Percentiles rank a stretch among this genome's conserved stretches.
phyloP scores from a whole-genome alignment of 2,113 vertebrate species.

The Antigone vipio region DNA sequence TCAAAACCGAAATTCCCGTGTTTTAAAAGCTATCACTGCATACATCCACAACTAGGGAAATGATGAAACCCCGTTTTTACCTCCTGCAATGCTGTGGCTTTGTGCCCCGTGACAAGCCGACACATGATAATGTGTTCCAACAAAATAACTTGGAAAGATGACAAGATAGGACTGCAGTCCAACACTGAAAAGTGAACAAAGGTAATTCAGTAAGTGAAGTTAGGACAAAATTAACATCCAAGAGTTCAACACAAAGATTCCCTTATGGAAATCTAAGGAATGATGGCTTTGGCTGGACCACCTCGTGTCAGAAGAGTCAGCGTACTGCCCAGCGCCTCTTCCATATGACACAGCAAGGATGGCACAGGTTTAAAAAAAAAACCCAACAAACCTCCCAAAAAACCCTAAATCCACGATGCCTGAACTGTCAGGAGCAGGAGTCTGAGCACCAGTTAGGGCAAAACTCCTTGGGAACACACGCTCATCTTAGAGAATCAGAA shows the following conservation, averaged over 20 bases:
- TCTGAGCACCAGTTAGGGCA: neutral
- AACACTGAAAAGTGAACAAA: conserved; percentile 79
- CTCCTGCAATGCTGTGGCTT: conserved; percentile 96
- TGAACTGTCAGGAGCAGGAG: neutral
- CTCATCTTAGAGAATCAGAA: neutral
- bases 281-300: neutral
- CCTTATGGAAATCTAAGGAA: neutral
- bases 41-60: too few relatives aligned
- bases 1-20: accelerated
- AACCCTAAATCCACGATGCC: neutral
- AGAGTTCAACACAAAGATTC: neutral
- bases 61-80: conserved; percentile 33
- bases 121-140: conserved; percentile 99
- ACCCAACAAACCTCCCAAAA: neutral
- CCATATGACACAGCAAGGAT: accelerated
- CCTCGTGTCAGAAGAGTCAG: neutral
- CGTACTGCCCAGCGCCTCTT: neutral
- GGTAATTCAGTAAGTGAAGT: too few relatives aligned
- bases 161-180: conserved; percentile 97
- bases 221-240: too few relatives aligned
- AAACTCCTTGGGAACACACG: neutral
- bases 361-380: neutral
- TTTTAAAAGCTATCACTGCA: neutral
- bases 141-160: conserved; percentile 97
- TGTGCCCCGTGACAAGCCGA: conserved; percentile 95